Conservation (phyloP, 2,888 invertebrate genomes). For the Psylliodes chrysocephalus region DNA sequence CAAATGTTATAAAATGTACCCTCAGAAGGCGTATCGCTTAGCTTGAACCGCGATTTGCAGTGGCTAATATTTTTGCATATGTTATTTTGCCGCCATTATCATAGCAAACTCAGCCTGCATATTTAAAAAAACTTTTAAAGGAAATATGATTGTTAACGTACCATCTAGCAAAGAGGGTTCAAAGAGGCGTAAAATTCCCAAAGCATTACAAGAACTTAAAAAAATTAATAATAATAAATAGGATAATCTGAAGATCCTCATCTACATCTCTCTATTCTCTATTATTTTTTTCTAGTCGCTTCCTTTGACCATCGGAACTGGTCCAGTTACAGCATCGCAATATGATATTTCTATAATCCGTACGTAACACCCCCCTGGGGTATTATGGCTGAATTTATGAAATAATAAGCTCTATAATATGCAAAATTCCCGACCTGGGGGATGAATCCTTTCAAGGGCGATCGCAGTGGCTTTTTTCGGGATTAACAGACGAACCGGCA, state of each 20-base stretch:
- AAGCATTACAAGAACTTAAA: constrained; percentile 3
- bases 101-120: too few relatives aligned
- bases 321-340: constrained; percentile 2
- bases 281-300: constrained; percentile 18
- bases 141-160: too few relatives aligned
- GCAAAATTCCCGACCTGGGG: constrained; percentile 35
- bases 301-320: constrained; percentile 8
- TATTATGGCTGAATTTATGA: constrained; percentile 42
- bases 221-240: constrained; percentile 23
- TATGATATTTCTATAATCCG: constrained; percentile 20
- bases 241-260: constrained; percentile 26
- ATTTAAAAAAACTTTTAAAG: too few relatives aligned
- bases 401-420: constrained; percentile 45
- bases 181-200: constrained; percentile 7
- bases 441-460: constrained; percentile 27
- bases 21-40: too few relatives aligned
- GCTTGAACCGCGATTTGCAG: too few relatives aligned
- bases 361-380: constrained; percentile 26
- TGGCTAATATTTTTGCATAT: too few relatives aligned
- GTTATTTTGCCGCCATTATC: too few relatives aligned
- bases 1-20: too few relatives aligned
- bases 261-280: constrained; percentile 11
- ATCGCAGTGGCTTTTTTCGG: constrained; percentile 31
- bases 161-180: too few relatives aligned
- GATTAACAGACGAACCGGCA: constrained; percentile 39